phyloP scores from a whole-genome alignment of 2,888 invertebrate species.

The Brenthis daphne region DNA sequence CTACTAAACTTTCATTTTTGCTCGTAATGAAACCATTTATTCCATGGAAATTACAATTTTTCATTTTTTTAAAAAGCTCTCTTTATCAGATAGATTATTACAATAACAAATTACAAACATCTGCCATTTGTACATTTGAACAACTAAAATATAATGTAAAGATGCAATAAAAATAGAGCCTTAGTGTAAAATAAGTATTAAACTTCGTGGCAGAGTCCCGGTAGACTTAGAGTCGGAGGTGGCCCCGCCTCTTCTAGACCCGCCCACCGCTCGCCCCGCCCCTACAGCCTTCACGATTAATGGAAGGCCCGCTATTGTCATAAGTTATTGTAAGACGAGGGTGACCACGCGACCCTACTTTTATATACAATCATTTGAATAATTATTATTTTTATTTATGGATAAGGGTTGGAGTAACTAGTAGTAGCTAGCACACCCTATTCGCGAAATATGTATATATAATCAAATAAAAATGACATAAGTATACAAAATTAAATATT shows the following conservation, averaged over 20 bases:
- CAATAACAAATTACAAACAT: constrained; percentile 28
- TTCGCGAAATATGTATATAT: too few species aligned
- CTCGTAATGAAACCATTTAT: constrained; percentile 1
- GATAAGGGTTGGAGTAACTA: not conserved
- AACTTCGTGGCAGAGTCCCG: constrained; percentile 14
- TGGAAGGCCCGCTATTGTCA: constrained; percentile 33
- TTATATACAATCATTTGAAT: not conserved
- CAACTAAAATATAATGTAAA: constrained; percentile 7
- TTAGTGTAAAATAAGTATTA: not conserved
- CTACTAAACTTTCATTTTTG: constrained; percentile 1
- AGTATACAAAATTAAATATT: not conserved
- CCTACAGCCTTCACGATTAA: constrained; percentile 33
- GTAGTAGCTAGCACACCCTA: too few species aligned
- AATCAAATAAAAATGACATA: too few species aligned
- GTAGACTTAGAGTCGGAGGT: constrained; percentile 38
- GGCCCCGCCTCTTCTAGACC: constrained; percentile 42
- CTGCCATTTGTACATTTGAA: constrained; percentile 17
- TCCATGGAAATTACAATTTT: constrained; percentile 2
- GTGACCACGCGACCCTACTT: constrained; percentile 15
- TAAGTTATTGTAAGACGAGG: constrained; percentile 28
- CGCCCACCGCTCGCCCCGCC: constrained; percentile 27
- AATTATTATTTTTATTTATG: not conserved
- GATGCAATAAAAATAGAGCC: constrained; percentile 15
- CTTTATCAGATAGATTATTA: constrained; percentile 19
- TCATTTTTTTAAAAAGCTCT: not conserved